Conservation (phyloP, 2,113 vertebrate species). For the Ceyx margarethae region DNA sequence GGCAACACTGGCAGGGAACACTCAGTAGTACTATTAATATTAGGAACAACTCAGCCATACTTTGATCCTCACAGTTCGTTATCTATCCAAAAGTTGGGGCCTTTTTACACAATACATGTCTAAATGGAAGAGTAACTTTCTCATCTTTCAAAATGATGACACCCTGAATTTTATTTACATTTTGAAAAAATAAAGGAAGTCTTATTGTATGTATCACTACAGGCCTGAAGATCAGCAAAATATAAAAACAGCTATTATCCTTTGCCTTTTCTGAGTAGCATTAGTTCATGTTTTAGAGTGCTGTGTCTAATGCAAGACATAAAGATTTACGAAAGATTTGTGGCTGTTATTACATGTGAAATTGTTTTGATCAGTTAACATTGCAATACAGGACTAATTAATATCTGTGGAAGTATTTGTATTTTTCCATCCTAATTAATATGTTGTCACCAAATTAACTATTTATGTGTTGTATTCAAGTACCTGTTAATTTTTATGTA, state of each 20-base stretch:
- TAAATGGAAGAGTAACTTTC: background rate
- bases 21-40: background rate
- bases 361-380: background rate
- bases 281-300: background rate
- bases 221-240: background rate
- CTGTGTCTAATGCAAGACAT: background rate
- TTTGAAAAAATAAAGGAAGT: background rate
- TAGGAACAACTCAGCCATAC: background rate
- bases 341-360: background rate
- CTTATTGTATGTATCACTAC: background rate
- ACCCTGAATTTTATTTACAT: background rate
- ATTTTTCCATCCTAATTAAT: background rate
- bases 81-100: background rate
- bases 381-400: background rate
- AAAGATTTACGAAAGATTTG: background rate
- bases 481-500: background rate
- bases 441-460: background rate
- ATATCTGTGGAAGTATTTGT: background rate
- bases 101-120: background rate
- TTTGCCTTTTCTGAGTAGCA: constrained; percentile 1
- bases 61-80: background rate
- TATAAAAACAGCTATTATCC: background rate
- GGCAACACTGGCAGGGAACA: background rate
- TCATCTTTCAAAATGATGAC: background rate
- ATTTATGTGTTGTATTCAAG: constrained; percentile 7